A percentile compares a stretch with the other conserved stretches of the same genome.
Evolutionary conservation across 2,797 vertebrate species (phyloP).

Genomic region (Xyrichtys novacula): DNA sequence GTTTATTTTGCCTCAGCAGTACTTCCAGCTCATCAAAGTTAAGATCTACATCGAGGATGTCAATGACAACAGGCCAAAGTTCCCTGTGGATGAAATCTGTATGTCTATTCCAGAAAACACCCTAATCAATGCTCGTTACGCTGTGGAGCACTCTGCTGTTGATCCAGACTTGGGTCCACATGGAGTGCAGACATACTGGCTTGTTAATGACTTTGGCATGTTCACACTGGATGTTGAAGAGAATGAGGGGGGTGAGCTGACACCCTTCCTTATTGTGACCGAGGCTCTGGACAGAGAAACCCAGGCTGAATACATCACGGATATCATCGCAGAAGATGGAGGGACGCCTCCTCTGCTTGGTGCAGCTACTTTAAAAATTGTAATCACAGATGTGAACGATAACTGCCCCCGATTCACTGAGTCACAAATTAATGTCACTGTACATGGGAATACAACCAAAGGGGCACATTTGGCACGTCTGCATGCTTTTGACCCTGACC

Average conservation of each 20-base stretch:
- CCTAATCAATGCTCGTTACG: slow-evolving; percentile 90
- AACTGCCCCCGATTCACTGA: slow-evolving; percentile 94
- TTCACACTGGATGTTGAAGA: slow-evolving; percentile 97
- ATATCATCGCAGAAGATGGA: slow-evolving; percentile 95
- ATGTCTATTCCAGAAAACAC: slow-evolving; percentile 94
- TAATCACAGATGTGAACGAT: slow-evolving; percentile 96
- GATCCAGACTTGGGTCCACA: slow-evolving; percentile 92
- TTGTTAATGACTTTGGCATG: slow-evolving; percentile 92
- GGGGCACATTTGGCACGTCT: slow-evolving; percentile 88
- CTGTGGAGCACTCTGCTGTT: slow-evolving; percentile 93
- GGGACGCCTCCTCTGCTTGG: slow-evolving; percentile 92
- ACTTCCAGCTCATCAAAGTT: slow-evolving; percentile 96
- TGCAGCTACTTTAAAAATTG: slow-evolving; percentile 92
- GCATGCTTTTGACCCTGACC: slow-evolving; percentile 91
- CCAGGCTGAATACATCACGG: slow-evolving; percentile 91
- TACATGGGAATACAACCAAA: slow-evolving; percentile 92
- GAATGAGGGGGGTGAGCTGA: slow-evolving; percentile 94
- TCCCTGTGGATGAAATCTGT: slow-evolving; percentile 89
- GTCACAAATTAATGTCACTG: slow-evolving; percentile 89
- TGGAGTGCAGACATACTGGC: slow-evolving; percentile 94
- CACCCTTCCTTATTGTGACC: slow-evolving; percentile 94
- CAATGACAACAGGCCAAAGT: slow-evolving; percentile 94
- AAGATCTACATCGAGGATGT: slow-evolving; percentile 94
- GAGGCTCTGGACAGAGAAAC: slow-evolving; percentile 92
- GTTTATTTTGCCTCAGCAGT: slow-evolving; percentile 94